These are phyloP conservation scores for Agelastica alni DNA, from an alignment of 2,888 invertebrate genomes.

Conservation along the genomic window DNA sequence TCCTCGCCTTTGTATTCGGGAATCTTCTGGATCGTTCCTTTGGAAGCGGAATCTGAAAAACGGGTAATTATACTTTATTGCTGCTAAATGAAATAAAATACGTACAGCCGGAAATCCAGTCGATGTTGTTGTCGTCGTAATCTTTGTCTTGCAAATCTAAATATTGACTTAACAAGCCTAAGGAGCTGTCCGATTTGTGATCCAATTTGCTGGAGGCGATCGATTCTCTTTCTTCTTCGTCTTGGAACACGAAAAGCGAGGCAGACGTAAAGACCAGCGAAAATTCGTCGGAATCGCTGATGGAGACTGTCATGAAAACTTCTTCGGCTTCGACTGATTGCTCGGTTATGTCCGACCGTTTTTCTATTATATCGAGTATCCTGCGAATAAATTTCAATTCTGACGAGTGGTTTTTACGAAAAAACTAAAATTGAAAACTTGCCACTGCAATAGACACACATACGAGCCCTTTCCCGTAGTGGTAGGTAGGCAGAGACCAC, in stretches of 20 bases:
- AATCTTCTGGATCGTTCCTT: constrained; percentile 18
- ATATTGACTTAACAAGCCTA: constrained; percentile 6
- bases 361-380: constrained; percentile 24
- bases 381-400: no score
- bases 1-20: constrained; percentile 53
- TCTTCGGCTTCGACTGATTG: constrained; percentile 17
- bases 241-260: constrained; percentile 38
- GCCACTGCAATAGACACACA: no score
- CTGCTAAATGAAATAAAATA: no score
- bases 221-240: constrained; percentile 20
- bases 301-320: constrained; percentile 17
- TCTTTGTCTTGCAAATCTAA: constrained; percentile 16
- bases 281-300: constrained; percentile 40
- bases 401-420: no score
- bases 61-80: no score
- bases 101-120: constrained; percentile 21
- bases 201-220: background rate
- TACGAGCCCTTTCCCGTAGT: no score
- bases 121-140: background rate
- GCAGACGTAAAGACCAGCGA: constrained; percentile 44
- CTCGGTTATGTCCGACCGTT: constrained; percentile 14
- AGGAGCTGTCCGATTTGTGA: background rate
- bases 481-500: no score
- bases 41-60: constrained; percentile 21
- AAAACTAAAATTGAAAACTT: no score